Base-by-base conservation (phyloP, 1,140 invertebrate species). In the Drosophila pruinosa region DNA sequence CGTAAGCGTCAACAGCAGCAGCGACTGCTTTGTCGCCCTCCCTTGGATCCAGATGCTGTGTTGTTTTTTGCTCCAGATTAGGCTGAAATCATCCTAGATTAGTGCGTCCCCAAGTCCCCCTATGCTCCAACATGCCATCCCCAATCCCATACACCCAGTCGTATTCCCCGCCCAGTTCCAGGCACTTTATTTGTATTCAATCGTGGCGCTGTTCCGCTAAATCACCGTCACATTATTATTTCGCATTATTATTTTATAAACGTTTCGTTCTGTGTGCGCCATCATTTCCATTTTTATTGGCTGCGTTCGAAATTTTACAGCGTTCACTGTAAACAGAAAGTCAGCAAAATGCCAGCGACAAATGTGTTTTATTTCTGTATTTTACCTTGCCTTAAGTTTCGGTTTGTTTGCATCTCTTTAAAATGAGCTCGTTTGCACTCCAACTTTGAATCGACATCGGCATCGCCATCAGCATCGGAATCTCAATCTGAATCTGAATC, bases 281-380 rank as follows among this genome's bases (percentile, higher is more conserved):
- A 83, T 86, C 78, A 89, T 88, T 89, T 89, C 86, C 81, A 89
- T 89, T 89, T 89, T 90, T 90, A 90, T 90, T 89, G 88, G 89
- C 53, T 88, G 82, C 78, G 47, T 88, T 77, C 67, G 72, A 83
- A 89, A 78, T 67, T 82, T 78, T 78, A 77, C 67, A 85, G 61
- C 62, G 26, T 34, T 8, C 53, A 54, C 54, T 47, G 52, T 52
- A 67, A 72, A 67, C 54, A 53, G 47, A 36, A 71, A 31, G 38
- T 64, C 14, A 15, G 22, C 28, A 34, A 31, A 57, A 56, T 6
- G 15, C 22, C n/a, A 48, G 31, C 50, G 50, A 64, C 59, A 64
- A 70, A 64, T 63, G 58, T 15, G 15, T 21, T 64, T 64, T 56
- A 50, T 50, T 28, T 50, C 15, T 31, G 47, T 31, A 50, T 48